Conservation (phyloP, 1,140 invertebrate species). For the Copidosoma floridanum region DNA sequence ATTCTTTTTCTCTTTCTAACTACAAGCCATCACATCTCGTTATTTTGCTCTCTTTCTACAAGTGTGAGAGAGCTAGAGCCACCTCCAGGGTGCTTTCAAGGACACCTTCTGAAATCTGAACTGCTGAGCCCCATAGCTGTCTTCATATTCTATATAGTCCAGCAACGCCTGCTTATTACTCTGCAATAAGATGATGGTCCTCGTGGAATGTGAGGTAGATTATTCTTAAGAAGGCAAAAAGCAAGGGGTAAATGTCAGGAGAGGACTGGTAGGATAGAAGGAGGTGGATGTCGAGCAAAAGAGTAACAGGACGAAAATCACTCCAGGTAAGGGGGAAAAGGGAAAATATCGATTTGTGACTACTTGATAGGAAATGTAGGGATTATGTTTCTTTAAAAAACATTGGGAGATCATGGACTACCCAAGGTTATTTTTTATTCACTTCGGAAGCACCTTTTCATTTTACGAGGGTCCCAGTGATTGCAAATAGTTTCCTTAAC, state of each 20-base stretch:
- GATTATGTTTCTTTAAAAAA: constrained; percentile 26
- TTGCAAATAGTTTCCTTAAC: constrained; percentile 7
- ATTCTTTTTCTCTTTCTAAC: constrained; percentile 55
- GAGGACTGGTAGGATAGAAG: too few species aligned
- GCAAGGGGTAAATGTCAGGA: constrained; percentile 5
- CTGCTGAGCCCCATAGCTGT: too few species aligned
- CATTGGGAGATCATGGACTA: constrained; percentile 19
- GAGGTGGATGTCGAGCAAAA: not conserved
- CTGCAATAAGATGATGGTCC: too few species aligned
- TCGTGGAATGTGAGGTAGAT: constrained; percentile 33
- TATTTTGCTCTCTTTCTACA: too few species aligned
- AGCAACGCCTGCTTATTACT: too few species aligned
- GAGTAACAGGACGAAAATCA: not conserved
- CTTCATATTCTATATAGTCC: too few species aligned
- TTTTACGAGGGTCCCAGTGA: not conserved
- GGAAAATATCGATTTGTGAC: too few species aligned
- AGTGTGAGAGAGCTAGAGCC: not conserved
- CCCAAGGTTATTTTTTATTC: constrained; percentile 23
- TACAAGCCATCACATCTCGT: too few species aligned
- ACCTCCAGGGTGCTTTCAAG: constrained; percentile 54
- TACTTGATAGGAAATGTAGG: too few species aligned
- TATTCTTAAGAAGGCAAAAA: constrained; percentile 22
- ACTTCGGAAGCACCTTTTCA: constrained; percentile 20
- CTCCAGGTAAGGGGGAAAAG: too few species aligned
- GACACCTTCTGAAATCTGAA: constrained; percentile 56